phyloP scores from a whole-genome alignment of 1,140 invertebrate genomes.

The Aphelenchoides fujianensis region DNA sequence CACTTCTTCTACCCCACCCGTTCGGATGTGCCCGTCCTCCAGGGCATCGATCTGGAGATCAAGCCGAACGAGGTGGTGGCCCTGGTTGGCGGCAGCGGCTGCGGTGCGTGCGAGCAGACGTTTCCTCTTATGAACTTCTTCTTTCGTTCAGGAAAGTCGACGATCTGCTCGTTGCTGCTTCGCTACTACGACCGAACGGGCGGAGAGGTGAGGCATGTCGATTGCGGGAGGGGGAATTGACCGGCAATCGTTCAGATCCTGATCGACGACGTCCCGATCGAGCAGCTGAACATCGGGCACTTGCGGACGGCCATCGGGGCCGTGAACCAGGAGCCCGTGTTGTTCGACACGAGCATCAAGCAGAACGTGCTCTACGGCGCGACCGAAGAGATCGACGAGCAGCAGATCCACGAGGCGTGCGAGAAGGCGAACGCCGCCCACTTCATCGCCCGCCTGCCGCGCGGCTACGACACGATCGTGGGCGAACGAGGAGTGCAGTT shows the following conservation, averaged over 20 bases:
- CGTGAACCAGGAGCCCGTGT: constrained; percentile 74
- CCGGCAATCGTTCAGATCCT: constrained; percentile 24
- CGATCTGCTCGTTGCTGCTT: constrained; percentile 63
- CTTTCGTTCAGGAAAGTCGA: too few species aligned
- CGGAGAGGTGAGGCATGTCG: constrained; percentile 42
- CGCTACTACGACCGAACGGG: constrained; percentile 63
- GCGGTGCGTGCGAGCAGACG: too few species aligned
- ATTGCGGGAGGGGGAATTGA: background rate
- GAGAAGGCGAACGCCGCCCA: constrained; percentile 57
- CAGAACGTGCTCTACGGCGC: constrained; percentile 71
- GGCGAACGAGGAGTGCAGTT: constrained; percentile 69
- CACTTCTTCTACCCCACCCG: constrained; percentile 65
- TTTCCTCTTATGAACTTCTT: too few species aligned
- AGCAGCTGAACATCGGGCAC: constrained; percentile 31
- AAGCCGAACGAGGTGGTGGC: constrained; percentile 82
- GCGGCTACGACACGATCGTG: constrained; percentile 51
- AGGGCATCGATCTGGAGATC: constrained; percentile 78
- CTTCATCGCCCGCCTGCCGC: constrained; percentile 46
- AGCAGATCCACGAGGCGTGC: constrained; percentile 61
- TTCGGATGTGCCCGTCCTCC: constrained; percentile 68
- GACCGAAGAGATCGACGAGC: constrained; percentile 65
- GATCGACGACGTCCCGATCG: constrained; percentile 35
- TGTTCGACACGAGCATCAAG: constrained; percentile 75
- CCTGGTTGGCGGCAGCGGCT: constrained; percentile 70
- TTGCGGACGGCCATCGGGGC: constrained; percentile 72